These are phyloP conservation scores for Poeciliopsis turrubarensis DNA, from an alignment of 2,113 vertebrate species.

Conservation along the genomic window DNA sequence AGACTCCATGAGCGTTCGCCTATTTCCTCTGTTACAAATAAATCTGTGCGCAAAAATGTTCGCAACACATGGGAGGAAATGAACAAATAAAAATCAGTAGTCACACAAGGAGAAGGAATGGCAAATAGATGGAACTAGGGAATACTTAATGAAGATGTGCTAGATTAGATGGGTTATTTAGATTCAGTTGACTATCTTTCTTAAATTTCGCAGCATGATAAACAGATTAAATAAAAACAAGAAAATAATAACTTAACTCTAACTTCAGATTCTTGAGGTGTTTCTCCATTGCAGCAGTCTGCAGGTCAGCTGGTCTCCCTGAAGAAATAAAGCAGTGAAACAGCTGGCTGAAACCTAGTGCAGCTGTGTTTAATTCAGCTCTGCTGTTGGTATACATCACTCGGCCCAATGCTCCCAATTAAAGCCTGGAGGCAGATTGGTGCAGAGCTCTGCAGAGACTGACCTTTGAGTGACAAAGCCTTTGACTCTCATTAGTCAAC, in stretches of 20 bases:
- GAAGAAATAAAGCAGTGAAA: slow-evolving; percentile 45
- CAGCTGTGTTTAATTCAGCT: slow-evolving; percentile 43
- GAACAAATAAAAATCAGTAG: neutral
- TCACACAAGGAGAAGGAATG: neutral
- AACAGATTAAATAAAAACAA: neutral
- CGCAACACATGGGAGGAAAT: neutral
- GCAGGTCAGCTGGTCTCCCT: slow-evolving; percentile 3
- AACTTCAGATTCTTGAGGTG: neutral
- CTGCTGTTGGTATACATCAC: slow-evolving; percentile 53
- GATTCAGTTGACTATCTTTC: neutral
- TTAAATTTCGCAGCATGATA: neutral
- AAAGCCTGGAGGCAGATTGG: slow-evolving; percentile 49
- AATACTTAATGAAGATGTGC: neutral
- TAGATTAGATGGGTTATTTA: neutral
- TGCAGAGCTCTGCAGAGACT: slow-evolving; percentile 38
- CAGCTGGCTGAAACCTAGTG: slow-evolving; percentile 49
- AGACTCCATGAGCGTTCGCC: neutral
- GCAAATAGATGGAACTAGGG: neutral
- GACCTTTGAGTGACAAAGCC: slow-evolving; percentile 77
- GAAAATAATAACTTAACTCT: neutral
- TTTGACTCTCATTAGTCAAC: slow-evolving; percentile 77
- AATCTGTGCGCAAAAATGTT: neutral
- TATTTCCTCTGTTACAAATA: neutral
- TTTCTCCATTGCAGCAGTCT: neutral
- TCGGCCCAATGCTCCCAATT: slow-evolving; percentile 66